These are phyloP conservation scores for Trachelipus rathkii DNA, from an alignment of 1,140 invertebrate species.

Conservation along the genomic window DNA sequence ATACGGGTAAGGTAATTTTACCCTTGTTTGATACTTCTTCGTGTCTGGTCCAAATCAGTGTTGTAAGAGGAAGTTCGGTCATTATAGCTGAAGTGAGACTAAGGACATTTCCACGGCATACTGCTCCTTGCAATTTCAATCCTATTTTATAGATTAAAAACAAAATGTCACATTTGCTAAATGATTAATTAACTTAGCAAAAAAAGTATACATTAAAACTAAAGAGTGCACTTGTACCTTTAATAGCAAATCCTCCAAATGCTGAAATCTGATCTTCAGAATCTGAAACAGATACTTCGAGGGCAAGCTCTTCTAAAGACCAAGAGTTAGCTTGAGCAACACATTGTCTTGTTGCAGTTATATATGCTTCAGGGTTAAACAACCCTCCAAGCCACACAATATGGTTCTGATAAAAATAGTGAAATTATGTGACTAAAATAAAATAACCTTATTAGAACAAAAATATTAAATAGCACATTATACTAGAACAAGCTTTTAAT, in stretches of 20 bases:
- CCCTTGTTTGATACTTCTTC: constrained; percentile 49
- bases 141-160: constrained; percentile 53
- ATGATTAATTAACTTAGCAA: constrained; percentile 42
- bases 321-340: constrained; percentile 79
- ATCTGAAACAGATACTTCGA: constrained; percentile 77
- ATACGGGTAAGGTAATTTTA: constrained; percentile 88
- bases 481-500: no score
- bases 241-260: constrained; percentile 51
- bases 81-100: constrained; percentile 89
- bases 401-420: constrained; percentile 32
- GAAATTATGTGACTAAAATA: no score
- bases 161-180: no score
- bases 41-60: constrained; percentile 55
- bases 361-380: constrained; percentile 96
- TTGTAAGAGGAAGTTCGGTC: constrained; percentile 82
- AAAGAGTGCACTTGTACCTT: constrained; percentile 50
- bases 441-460: no score
- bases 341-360: constrained; percentile 95
- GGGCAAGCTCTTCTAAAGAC: constrained; percentile 88
- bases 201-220: not conserved
- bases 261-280: constrained; percentile 51
- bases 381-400: constrained; percentile 93
- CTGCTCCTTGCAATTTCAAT: constrained; percentile 89
- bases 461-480: no score
- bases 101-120: constrained; percentile 83